These are phyloP conservation scores for Spialia ferax DNA, from an alignment of 2,888 invertebrate genomes.

Conservation along the genomic window DNA sequence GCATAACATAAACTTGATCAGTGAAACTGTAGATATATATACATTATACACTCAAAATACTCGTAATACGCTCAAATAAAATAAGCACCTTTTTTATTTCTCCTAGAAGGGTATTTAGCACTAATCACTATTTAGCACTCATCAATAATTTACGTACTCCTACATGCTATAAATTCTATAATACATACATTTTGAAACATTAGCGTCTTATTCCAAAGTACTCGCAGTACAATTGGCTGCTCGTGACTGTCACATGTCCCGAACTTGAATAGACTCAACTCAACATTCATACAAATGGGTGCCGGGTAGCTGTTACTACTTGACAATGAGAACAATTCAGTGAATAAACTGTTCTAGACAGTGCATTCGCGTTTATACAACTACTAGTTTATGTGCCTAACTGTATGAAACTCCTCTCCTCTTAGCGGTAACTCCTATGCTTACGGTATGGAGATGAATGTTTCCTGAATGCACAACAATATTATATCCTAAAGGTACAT, in stretches of 20 bases:
- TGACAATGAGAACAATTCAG: constrained; percentile 26
- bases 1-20: neutral
- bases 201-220: neutral
- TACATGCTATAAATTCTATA: neutral
- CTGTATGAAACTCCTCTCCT: constrained; percentile 1
- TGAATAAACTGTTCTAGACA: constrained; percentile 26
- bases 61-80: too few relatives aligned
- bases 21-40: too few relatives aligned
- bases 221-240: constrained; percentile 6
- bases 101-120: too few relatives aligned
- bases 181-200: neutral
- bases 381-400: constrained; percentile 14
- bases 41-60: too few relatives aligned
- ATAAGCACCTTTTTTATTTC: too few relatives aligned
- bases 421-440: neutral
- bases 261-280: constrained; percentile 24
- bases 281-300: constrained; percentile 25
- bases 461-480: neutral
- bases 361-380: constrained; percentile 22
- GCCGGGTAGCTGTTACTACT: constrained; percentile 18
- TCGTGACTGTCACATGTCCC: constrained; percentile 18
- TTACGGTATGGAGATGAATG: neutral
- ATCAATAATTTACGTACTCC: too few relatives aligned
- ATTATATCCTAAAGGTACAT: too few relatives aligned
- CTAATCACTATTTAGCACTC: too few relatives aligned